These are phyloP conservation scores for Furcifer pardalis DNA, from an alignment of 2,797 vertebrate species.

Conservation along the genomic window DNA sequence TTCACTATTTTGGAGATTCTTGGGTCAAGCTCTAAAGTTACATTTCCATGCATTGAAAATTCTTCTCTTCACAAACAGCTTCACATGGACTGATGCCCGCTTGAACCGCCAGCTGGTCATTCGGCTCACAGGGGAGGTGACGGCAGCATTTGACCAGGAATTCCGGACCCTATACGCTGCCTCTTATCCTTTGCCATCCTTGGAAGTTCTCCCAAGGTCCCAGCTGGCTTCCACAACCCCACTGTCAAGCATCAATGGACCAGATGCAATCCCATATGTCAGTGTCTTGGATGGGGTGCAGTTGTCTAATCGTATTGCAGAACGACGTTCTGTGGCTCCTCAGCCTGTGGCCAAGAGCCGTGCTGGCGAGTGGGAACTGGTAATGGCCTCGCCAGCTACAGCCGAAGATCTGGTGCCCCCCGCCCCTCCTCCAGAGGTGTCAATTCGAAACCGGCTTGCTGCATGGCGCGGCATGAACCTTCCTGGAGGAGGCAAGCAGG, in stretches of 20 bases:
- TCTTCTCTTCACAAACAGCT: conserved; percentile 68
- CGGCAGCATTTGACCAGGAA: conserved; percentile 83
- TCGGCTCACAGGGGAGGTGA: conserved; percentile 79
- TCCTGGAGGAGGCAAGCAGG: conserved; percentile 18
- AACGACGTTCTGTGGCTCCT: conserved; percentile 60
- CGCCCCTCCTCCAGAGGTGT: conserved; percentile 33
- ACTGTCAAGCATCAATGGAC: not conserved
- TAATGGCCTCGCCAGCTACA: not conserved
- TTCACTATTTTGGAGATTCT: not conserved
- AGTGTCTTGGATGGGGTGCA: conserved; percentile 19
- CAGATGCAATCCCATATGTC: conserved; percentile 5
- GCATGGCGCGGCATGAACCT: conserved; percentile 22
- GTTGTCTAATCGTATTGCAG: conserved; percentile 54
- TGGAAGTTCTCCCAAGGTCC: not conserved
- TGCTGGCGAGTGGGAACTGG: not conserved
- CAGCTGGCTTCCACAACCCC: conserved; percentile 38
- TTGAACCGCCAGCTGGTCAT: conserved; percentile 88
- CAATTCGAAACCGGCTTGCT: conserved; percentile 47
- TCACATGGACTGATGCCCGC: conserved; percentile 87
- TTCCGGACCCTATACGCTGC: conserved; percentile 86
- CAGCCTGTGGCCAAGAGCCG: conserved; percentile 47
- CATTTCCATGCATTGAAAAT: not conserved
- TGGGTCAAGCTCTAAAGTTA: not conserved
- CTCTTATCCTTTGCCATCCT: conserved; percentile 71
- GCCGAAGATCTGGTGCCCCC: conserved; percentile 11